Base-by-base conservation (phyloP, 2,888 invertebrate genomes). In the Steinernema carpocapsae region DNA sequence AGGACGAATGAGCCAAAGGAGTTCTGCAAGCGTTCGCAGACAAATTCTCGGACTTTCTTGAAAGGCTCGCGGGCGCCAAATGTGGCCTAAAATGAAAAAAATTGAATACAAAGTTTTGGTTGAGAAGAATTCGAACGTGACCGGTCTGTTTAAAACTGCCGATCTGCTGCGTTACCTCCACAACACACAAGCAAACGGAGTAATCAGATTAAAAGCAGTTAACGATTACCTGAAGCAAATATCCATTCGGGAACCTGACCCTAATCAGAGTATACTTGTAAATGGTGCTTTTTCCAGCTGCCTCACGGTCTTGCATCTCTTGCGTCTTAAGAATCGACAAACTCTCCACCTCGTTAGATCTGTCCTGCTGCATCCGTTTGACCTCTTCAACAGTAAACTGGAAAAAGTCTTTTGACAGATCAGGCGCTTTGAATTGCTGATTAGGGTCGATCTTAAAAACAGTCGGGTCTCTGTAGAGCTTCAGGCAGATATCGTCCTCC, bases 271-370 rank as follows among this genome's bases (percentile, higher is more conserved):
- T 92, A 88, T 93, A 97, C 86, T 92, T 92, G 72, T 74, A 77
- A 12, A 14, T 43, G 6, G 22, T 48, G n/a, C 87, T 92, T 93
- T 91, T 85, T 93, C 93, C 72, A 93, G 89, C 76, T 86, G 94
- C 94, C 77, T 96, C 94, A 79, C 93, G 93, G 86, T 96, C 95
- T 26, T 95, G 89, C 95, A 97, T 97, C 1, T 94, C 95, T 88
- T 94, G 95, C 0, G 97, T 97, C 84, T 94, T 91, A 7, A 97
- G 89, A 90, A 94, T 92, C 87, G 93, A 92, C 85, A 92, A 73
- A 77, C 76, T 74, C 29, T 84, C 83, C 17, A 81, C 80, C 56
- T 83, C 79, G 19, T 77, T 75, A 19, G 75, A 77, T 64, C 78
- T 77, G 43, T 52, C 46, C 71, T 76, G 75, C 72, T 86, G 86